Evolutionary conservation across 2,888 invertebrate species (phyloP).

Genomic region (Sepioteuthis lessoniana): DNA sequence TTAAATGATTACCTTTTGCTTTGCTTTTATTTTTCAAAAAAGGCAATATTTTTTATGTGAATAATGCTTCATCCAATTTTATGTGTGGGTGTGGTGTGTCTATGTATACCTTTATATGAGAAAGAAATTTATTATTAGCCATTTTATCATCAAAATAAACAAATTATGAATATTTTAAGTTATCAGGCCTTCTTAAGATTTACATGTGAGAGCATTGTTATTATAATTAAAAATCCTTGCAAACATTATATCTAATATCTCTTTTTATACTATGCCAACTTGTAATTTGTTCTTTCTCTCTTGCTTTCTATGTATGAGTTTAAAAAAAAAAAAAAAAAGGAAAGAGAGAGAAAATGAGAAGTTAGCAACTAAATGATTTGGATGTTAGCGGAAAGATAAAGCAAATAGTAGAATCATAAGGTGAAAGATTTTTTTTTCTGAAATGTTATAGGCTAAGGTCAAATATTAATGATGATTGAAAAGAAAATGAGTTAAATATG

Average conservation of each 20-base stretch:
- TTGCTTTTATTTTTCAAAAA: too few species aligned
- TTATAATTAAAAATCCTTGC: neutral
- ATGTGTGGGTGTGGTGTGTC: too few species aligned
- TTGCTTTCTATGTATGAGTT: neutral
- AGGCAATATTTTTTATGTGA: too few species aligned
- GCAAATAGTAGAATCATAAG: neutral
- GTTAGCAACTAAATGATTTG: neutral
- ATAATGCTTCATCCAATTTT: too few species aligned
- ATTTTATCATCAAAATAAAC: too few species aligned
- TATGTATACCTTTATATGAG: too few species aligned
- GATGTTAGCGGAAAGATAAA: neutral
- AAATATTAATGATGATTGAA: neutral
- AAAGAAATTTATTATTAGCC: too few species aligned
- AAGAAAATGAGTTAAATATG: neutral
- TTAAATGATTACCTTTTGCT: too few species aligned
- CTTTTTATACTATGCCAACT: neutral
- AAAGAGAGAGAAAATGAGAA: neutral
- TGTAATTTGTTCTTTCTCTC: neutral
- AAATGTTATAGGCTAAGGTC: neutral
- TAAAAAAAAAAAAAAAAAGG: neutral
- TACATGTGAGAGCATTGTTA: neutral
- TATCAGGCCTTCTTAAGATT: too few species aligned
- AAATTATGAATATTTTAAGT: too few species aligned
- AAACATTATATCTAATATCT: conserved; percentile 16
- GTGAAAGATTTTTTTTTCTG: neutral